Evolutionary conservation across 1,140 invertebrate genomes (phyloP).

Genomic region (Acarapis woodi): DNA sequence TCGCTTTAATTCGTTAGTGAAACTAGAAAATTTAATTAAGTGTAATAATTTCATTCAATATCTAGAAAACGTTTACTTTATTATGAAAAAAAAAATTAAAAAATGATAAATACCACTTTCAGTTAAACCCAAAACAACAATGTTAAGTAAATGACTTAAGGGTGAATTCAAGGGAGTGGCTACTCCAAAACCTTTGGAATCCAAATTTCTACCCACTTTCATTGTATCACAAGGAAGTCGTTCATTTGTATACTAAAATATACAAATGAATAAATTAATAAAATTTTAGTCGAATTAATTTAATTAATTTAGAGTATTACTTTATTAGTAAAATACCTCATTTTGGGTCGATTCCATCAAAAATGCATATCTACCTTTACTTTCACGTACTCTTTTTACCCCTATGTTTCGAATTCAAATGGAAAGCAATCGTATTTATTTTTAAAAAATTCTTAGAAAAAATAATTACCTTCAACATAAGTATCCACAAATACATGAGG

Average conservation of each 20-base stretch:
- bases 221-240: constrained; percentile 27
- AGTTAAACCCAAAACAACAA: constrained; percentile 63
- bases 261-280: constrained; percentile 10
- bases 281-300: not conserved
- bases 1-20: no score
- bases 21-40: no score
- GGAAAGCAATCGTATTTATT: no score
- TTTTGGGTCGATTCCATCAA: constrained; percentile 22
- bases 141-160: constrained; percentile 40
- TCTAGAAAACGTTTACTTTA: no score
- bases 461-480: constrained; percentile 19
- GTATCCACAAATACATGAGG: constrained; percentile 19
- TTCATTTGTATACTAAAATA: constrained; percentile 24
- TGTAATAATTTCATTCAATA: no score
- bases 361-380: constrained; percentile 26
- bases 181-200: constrained; percentile 21
- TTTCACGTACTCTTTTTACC: constrained; percentile 18
- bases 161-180: constrained; percentile 19
- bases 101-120: no score
- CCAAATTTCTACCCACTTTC: constrained; percentile 24
- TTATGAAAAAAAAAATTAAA: no score
- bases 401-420: no score
- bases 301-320: not conserved
- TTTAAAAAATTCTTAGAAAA: no score
- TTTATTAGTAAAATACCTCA: no score